Evolutionary conservation across 2,797 vertebrate species (phyloP).

Genomic region (Gymnodraco acuticeps): DNA sequence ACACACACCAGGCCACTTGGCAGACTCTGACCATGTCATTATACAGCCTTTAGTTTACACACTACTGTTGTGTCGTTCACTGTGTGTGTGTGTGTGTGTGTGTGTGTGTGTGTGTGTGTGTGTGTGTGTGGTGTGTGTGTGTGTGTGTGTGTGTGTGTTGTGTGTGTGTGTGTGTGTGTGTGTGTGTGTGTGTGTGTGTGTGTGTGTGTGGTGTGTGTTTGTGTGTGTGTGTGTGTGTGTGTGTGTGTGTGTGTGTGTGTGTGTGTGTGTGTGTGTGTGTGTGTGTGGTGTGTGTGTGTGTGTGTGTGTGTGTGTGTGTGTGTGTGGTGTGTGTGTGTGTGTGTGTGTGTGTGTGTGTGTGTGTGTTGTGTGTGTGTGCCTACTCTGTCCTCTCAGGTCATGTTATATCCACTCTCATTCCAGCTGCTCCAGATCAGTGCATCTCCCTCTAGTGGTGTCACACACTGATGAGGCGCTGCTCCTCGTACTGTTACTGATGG

Average conservation of each 20-base stretch:
- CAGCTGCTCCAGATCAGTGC: slow-evolving; percentile 57
- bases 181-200: no score
- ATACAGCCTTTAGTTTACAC: slow-evolving; percentile 70
- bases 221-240: slow-evolving; percentile 3
- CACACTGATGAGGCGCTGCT: slow-evolving; percentile 35
- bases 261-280: slow-evolving; percentile 17
- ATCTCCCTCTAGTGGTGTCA: slow-evolving; percentile 50
- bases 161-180: no score
- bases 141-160: no score
- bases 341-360: slow-evolving; percentile 3
- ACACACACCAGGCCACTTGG: slow-evolving; percentile 45
- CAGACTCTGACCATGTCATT: slow-evolving; percentile 66
- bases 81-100: not conserved
- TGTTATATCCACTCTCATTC: slow-evolving; percentile 68
- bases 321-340: not conserved
- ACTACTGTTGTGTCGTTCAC: slow-evolving; percentile 60
- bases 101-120: no score
- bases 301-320: no score
- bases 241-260: not conserved
- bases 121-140: no score
- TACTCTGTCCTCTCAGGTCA: slow-evolving; percentile 83
- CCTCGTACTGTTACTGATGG: slow-evolving; percentile 38
- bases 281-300: no score
- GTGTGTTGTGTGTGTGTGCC: slow-evolving; percentile 11
- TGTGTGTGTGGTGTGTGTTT: not conserved